These are phyloP conservation scores for Micropterix aruncella DNA, from an alignment of 2,888 invertebrate species.

Conservation along the genomic window DNA sequence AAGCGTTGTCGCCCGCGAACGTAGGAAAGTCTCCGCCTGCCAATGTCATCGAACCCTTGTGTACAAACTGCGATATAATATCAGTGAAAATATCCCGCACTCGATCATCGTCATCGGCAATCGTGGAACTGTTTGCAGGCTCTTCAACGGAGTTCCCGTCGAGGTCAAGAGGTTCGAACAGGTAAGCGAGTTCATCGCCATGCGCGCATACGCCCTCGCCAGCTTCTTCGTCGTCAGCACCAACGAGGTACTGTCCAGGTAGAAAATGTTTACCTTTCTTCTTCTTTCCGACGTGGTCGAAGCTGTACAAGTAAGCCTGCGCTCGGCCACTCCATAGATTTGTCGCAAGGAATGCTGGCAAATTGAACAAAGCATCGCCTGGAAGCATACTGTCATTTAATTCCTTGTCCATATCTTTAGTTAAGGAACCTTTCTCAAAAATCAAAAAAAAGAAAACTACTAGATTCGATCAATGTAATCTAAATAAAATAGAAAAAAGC, in stretches of 20 bases:
- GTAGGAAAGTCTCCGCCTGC: slow-evolving; percentile 6
- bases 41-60: slow-evolving; percentile 25
- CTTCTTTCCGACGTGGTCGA: slow-evolving; percentile 52
- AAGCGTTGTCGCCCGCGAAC: neutral
- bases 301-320: slow-evolving; percentile 57
- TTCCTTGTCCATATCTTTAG: slow-evolving; percentile 21
- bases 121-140: slow-evolving; percentile 14
- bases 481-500: too few species aligned
- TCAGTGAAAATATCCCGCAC: slow-evolving; percentile 52
- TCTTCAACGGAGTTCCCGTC: slow-evolving; percentile 39
- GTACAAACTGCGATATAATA: slow-evolving; percentile 53
- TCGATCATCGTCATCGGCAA: slow-evolving; percentile 30
- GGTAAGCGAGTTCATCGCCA: slow-evolving; percentile 58
- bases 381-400: slow-evolving; percentile 8
- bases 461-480: too few species aligned
- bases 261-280: slow-evolving; percentile 49
- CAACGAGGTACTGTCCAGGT: slow-evolving; percentile 49
- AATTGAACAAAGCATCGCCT: slow-evolving; percentile 64
- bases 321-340: slow-evolving; percentile 52
- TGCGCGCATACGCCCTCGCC: slow-evolving; percentile 38
- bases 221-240: slow-evolving; percentile 20
- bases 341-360: slow-evolving; percentile 58
- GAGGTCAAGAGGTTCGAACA: slow-evolving; percentile 51
- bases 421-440: too few species aligned
- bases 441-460: too few species aligned